These are phyloP conservation scores for Caenorhabditis imperialis DNA, from an alignment of 2,888 invertebrate species.

Conservation along the genomic window DNA sequence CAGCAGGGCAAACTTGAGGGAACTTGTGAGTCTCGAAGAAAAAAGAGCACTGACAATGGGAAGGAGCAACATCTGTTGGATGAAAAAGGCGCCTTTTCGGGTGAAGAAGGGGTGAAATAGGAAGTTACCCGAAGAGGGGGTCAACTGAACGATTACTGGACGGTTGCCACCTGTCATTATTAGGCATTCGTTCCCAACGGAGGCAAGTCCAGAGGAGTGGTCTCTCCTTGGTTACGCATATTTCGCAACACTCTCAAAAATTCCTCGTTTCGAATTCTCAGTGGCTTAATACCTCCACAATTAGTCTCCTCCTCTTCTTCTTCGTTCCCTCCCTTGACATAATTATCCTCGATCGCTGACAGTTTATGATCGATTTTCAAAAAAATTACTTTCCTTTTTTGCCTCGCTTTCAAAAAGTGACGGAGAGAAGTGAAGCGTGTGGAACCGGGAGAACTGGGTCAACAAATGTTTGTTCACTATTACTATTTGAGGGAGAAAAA, in stretches of 20 bases:
- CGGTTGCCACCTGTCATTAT: constrained; percentile 33
- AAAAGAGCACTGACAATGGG: neutral
- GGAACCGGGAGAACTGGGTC: constrained; percentile 17
- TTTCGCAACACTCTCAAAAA: constrained; percentile 5
- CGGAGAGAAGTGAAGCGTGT: constrained; percentile 7
- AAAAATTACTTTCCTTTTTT: neutral
- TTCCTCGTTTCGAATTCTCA: too few relatives aligned
- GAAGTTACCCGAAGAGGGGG: constrained; percentile 27
- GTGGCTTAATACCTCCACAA: too few relatives aligned
- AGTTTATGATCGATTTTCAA: constrained; percentile 10
- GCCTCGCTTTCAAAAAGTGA: constrained; percentile 3
- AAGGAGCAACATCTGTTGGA: neutral
- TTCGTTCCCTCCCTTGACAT: too few relatives aligned
- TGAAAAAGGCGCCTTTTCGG: neutral
- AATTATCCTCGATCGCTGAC: neutral
- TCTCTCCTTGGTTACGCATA: constrained; percentile 1
- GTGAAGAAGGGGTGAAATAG: neutral
- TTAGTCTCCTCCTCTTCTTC: too few relatives aligned
- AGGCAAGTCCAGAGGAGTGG: constrained; percentile 6
- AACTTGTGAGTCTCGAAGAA: too few relatives aligned
- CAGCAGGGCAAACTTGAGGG: too few relatives aligned
- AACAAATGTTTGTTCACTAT: constrained; percentile 6
- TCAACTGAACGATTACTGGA: constrained; percentile 17
- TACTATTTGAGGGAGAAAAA: constrained; percentile 3
- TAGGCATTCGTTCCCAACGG: constrained; percentile 7